These are phyloP conservation scores for Thelaira solivaga DNA, from an alignment of 2,888 invertebrate species.

Conservation along the genomic window DNA sequence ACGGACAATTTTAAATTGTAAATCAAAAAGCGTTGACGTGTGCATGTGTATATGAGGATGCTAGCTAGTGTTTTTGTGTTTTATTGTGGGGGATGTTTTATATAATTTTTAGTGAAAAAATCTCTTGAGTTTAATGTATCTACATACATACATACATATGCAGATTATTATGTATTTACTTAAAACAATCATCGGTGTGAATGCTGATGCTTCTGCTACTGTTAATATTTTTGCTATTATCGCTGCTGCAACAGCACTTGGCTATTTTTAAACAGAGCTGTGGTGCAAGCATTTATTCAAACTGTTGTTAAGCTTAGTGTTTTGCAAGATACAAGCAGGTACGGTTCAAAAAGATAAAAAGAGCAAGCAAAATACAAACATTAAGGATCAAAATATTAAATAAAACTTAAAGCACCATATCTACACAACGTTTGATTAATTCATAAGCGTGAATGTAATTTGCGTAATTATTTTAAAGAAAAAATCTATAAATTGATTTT, in stretches of 20 bases:
- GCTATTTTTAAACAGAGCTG: slow-evolving; percentile 39
- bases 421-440: background rate
- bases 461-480: slow-evolving; percentile 33
- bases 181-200: slow-evolving; percentile 20
- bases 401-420: background rate
- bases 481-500: slow-evolving; percentile 58
- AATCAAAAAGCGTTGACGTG: background rate
- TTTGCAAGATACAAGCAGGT: slow-evolving; percentile 21
- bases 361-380: background rate
- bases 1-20: slow-evolving; percentile 2
- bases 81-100: slow-evolving; percentile 36
- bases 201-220: background rate
- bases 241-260: slow-evolving; percentile 2
- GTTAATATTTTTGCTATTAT: too few relatives aligned
- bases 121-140: slow-evolving; percentile 35
- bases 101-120: slow-evolving; percentile 38
- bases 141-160: too few relatives aligned
- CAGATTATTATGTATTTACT: too few relatives aligned
- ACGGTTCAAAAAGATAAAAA: slow-evolving; percentile 15
- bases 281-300: slow-evolving; percentile 12
- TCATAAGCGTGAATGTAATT: background rate
- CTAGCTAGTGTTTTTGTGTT: background rate
- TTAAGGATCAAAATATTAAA: slow-evolving; percentile 6
- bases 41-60: background rate
- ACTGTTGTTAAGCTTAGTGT: slow-evolving; percentile 58